Evolutionary conservation across 2,797 vertebrate species (phyloP).

Genomic region (Chelidonichthys spinosus): DNA sequence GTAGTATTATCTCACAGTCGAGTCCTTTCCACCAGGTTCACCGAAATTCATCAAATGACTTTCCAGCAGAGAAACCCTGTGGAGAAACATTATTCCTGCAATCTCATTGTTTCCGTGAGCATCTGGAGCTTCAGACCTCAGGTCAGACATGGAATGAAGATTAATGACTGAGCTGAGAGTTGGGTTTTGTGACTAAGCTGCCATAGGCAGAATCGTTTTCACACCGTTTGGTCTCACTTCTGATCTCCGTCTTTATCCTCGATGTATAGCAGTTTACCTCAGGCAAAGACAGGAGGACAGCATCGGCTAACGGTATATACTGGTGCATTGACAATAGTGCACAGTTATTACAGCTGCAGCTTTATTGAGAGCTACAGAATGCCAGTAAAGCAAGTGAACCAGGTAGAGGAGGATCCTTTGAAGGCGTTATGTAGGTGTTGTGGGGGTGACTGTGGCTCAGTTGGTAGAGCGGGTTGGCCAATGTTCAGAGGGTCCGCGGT

Average conservation of each 20-base stretch:
- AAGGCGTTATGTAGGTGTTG: too few relatives aligned
- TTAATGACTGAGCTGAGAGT: conserved; percentile 37
- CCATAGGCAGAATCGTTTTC: too few relatives aligned
- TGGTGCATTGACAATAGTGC: neutral
- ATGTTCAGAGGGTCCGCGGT: too few relatives aligned
- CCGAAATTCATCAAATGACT: conserved; percentile 26
- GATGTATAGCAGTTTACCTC: neutral
- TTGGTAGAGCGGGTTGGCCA: too few relatives aligned
- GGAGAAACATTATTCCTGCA: conserved; percentile 36
- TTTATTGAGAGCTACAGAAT: neutral
- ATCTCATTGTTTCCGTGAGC: conserved; percentile 27
- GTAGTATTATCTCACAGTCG: conserved; percentile 10
- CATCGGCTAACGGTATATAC: neutral
- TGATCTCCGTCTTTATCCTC: neutral
- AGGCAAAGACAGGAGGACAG: neutral
- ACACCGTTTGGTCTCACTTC: neutral
- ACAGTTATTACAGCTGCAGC: neutral
- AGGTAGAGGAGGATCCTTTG: too few relatives aligned
- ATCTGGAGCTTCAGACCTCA: conserved; percentile 26
- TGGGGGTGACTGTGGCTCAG: too few relatives aligned
- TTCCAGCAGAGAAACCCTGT: conserved; percentile 20
- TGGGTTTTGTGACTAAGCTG: conserved; percentile 32
- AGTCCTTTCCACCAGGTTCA: conserved; percentile 12
- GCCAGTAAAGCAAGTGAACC: neutral
- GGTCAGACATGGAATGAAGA: conserved; percentile 52